A percentile compares a stretch with the other conserved stretches of the same genome.
Conservation (phyloP, 30 jellyfish, hydroid and myxozoan species). For the Turritopsis dohrnii region DNA sequence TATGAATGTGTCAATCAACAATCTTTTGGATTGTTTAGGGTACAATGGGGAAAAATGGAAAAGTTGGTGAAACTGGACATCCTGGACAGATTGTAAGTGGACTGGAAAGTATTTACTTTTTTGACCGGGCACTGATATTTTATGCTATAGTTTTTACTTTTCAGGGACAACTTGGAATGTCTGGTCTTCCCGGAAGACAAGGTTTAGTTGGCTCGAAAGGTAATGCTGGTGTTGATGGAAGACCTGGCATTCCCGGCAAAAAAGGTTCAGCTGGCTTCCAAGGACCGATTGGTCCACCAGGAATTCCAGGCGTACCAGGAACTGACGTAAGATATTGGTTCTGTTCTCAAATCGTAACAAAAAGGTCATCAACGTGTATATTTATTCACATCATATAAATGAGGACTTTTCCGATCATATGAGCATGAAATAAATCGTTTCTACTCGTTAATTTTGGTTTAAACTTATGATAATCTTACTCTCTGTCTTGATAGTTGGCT, state of each 20-base stretch:
- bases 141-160: too few relatives aligned
- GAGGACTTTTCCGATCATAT: too few relatives aligned
- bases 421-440: too few relatives aligned
- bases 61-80: neutral
- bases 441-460: too few relatives aligned
- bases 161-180: neutral
- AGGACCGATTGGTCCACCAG: constrained; percentile 23
- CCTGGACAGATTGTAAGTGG: neutral
- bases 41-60: neutral
- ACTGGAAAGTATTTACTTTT: too few relatives aligned
- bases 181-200: neutral
- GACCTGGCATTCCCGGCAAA: neutral
- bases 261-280: constrained; percentile 7
- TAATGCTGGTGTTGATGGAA: neutral
- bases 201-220: neutral
- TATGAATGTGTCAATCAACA: neutral
- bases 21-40: neutral
- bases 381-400: too few relatives aligned
- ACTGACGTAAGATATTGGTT: neutral
- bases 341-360: neutral
- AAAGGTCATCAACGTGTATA: too few relatives aligned
- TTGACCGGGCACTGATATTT: too few relatives aligned
- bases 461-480: too few relatives aligned
- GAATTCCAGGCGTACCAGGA: constrained; percentile 23
- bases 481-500: too few relatives aligned